Conservation (phyloP, 2,113 vertebrate genomes). For the Fulmarus glacialis region DNA sequence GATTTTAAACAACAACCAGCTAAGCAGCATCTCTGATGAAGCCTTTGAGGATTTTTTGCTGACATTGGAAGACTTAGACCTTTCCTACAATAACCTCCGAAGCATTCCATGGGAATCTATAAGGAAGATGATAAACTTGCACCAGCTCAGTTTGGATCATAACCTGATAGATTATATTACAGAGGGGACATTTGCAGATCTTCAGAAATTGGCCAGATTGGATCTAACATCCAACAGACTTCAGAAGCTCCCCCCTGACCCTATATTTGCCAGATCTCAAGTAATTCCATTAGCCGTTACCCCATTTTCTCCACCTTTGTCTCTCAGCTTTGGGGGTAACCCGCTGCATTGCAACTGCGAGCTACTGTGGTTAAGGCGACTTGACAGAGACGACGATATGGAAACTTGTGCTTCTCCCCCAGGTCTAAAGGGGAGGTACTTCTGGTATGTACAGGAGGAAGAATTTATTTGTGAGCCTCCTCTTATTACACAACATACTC, state of each 20-base stretch:
- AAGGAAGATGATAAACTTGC: conserved; percentile 93
- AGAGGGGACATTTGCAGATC: conserved; percentile 92
- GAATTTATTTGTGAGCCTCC: conserved; percentile 96
- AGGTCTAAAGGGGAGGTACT: conserved; percentile 91
- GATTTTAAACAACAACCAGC: conserved; percentile 97
- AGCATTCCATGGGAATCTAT: conserved; percentile 93
- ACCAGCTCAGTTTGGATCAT: conserved; percentile 96
- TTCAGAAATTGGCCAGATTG: conserved; percentile 90
- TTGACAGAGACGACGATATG: conserved; percentile 92
- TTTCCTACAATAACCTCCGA: conserved; percentile 95
- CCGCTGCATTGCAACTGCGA: conserved; percentile 97
- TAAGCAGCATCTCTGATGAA: conserved; percentile 83
- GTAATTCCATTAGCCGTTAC: conserved; percentile 79
- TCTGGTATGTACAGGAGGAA: conserved; percentile 93
- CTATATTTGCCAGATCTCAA: conserved; percentile 93
- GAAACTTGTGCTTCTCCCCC: conserved; percentile 96
- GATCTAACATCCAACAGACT: conserved; percentile 96
- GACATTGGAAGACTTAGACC: conserved; percentile 93
- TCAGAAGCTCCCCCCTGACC: conserved; percentile 94
- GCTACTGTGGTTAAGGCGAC: conserved; percentile 90
- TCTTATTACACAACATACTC: conserved; percentile 94
- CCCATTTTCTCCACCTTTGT: conserved; percentile 85
- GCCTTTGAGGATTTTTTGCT: conserved; percentile 91
- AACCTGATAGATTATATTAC: conserved; percentile 91
- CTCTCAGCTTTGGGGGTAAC: conserved; percentile 94